A percentile compares a stretch with the other conserved stretches of the same genome.
phyloP scores from a whole-genome alignment of 2,797 vertebrate species.

The Capromys pilorides region DNA sequence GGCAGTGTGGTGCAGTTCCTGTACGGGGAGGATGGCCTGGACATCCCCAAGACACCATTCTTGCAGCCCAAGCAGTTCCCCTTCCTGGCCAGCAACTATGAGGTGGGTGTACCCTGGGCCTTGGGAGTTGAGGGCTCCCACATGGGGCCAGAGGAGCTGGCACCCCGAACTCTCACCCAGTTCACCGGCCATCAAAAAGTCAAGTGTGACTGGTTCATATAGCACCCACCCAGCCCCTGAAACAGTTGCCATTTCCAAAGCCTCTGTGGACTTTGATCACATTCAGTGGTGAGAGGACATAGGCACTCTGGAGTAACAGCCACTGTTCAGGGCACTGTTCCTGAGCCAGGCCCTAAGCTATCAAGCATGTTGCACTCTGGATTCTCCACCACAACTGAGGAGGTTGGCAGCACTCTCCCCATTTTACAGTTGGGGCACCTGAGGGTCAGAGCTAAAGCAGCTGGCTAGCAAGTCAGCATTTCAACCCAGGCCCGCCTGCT shows the following conservation, averaged over 20 bases:
- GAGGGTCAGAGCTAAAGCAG: too few relatives aligned
- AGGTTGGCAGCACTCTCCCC: neutral
- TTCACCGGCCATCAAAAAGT: rapidly evolving
- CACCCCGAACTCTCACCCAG: neutral
- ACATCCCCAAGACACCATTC: slow-evolving; percentile 96
- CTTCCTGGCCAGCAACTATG: slow-evolving; percentile 95
- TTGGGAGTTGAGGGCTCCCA: neutral
- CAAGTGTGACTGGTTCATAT: neutral
- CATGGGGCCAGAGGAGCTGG: too few relatives aligned
- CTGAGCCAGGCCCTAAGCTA: rapidly evolving
- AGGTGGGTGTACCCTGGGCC: slow-evolving; percentile 85
- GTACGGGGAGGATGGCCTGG: slow-evolving; percentile 97
- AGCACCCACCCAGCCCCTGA: neutral
- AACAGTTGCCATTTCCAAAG: neutral
- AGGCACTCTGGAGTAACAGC: neutral
- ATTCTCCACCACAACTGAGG: neutral
- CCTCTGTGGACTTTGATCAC: neutral
- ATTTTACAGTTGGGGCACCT: neutral
- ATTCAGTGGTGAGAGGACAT: neutral
- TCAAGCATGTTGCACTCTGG: neutral
- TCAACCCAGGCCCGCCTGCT: neutral
- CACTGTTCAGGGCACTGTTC: rapidly evolving
- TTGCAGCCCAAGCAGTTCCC: slow-evolving; percentile 93
- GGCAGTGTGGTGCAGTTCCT: slow-evolving; percentile 98
- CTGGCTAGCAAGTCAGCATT: neutral